Base-by-base conservation (phyloP, 2,888 invertebrate genomes). In the Ellobium chinense region DNA sequence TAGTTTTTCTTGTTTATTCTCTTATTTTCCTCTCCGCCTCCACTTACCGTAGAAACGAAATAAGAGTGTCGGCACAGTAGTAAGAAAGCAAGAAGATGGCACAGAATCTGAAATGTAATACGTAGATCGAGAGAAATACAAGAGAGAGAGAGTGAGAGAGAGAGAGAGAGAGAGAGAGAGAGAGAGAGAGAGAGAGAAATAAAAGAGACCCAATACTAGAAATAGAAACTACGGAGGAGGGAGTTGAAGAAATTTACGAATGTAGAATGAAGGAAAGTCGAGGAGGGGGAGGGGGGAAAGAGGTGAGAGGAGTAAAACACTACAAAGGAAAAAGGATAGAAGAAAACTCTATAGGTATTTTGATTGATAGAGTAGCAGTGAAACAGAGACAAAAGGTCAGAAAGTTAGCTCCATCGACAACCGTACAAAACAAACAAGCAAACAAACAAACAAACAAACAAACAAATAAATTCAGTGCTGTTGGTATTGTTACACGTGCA, bases 401-500 rank as follows among this genome's bases (percentile, higher is more conserved):
- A 62, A 1, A 62, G 27, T 31, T 2, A 31, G 27, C 2, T 29
- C 3, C 29, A 27, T 2, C 12, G 60, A 56, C 5, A 60, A 14
- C 24, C 24, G 29, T 24, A 60, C 24, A 27, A 60, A n/a, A n/a
- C 3, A 56, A 21, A 14, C n/a, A 14, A n/a, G 24, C 9, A 56
- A 27, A 63, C 31, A 63, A 18, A 14, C 63, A 63, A 4, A 31
- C 5, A 14, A 29, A 24, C 31, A 27, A 29, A 63, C 63, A 63
- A 29, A 63, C 29, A 63, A 7, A 5, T 18, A 63, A 27, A 7
- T 7, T 7, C 3, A 63, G 27, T 9, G 63, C n/a, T 21, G n/a
- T 54, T 37, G n/a, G n/a, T 66, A 54, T 12, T 69, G 69, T 46
- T 69, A 69, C 54, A 69, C 46, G 54, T 54, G 69, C 54, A 31